Percentiles rank a stretch among this genome's conserved stretches.
phyloP scores from a whole-genome alignment of 2,888 invertebrate species.

The Drosophila colorata region DNA sequence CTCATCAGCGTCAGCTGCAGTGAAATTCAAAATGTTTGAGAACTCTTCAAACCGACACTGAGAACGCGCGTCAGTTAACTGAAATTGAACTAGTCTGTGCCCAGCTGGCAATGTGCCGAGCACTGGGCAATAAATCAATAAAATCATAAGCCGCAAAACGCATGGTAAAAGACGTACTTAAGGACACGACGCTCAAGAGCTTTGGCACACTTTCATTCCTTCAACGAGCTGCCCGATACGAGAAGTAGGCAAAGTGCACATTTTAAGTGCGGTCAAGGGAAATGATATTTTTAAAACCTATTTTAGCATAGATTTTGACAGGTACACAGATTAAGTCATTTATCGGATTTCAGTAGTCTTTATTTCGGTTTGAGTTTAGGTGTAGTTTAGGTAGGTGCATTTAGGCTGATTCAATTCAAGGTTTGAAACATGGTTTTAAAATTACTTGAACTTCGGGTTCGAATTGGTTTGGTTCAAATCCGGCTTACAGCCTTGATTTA shows the following conservation, averaged over 20 bases:
- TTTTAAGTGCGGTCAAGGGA: constrained; percentile 33
- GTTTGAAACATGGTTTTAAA: no score
- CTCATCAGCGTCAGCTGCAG: constrained; percentile 6
- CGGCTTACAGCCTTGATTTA: no score
- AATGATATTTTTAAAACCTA: background rate
- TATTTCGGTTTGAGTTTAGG: no score
- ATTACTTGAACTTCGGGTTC: no score
- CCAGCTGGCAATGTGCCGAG: constrained; percentile 7
- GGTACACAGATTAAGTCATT: background rate
- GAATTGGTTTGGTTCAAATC: no score
- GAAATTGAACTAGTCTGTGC: constrained; percentile 20
- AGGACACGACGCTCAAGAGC: constrained; percentile 28
- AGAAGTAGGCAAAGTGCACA: constrained; percentile 16
- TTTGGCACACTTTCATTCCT: constrained; percentile 41
- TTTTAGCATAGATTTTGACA: background rate
- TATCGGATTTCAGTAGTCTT: background rate
- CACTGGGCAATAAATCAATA: constrained; percentile 39
- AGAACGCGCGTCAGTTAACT: constrained; percentile 32
- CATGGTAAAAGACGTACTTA: constrained; percentile 10
- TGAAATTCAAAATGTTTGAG: constrained; percentile 3
- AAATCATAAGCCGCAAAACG: constrained; percentile 12
- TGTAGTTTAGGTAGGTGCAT: no score
- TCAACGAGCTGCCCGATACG: constrained; percentile 18
- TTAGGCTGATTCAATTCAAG: no score
- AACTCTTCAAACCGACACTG: constrained; percentile 25